Evolutionary conservation across 2,888 invertebrate genomes (phyloP).

Genomic region (Drosophila seclusa): DNA sequence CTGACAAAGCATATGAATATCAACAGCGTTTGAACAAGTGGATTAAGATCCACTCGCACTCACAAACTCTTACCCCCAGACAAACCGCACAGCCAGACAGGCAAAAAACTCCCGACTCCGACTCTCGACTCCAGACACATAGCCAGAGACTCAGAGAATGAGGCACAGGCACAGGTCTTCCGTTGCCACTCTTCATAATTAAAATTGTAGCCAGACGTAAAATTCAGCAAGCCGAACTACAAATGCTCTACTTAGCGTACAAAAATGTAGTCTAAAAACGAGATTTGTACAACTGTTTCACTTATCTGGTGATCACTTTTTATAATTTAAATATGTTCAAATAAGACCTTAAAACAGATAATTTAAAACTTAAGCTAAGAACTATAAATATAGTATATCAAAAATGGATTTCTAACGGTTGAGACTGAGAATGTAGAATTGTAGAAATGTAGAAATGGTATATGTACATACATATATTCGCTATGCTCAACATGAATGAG

Average conservation of each 20-base stretch:
- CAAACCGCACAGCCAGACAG: conserved; percentile 13
- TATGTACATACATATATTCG: conserved; percentile 4
- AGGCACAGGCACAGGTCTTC: conserved; percentile 16
- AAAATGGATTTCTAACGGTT: neutral
- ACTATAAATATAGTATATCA: neutral
- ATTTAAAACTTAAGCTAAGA: neutral
- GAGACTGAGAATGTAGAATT: neutral
- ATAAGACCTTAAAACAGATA: neutral
- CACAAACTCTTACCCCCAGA: conserved; percentile 15
- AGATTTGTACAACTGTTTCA: neutral
- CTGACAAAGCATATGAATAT: conserved; percentile 81
- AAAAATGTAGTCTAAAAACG: neutral
- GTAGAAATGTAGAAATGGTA: neutral
- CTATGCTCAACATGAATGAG: conserved; percentile 14
- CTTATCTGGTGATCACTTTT: neutral
- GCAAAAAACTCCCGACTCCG: conserved; percentile 11
- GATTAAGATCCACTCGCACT: conserved; percentile 60
- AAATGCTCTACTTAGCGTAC: neutral
- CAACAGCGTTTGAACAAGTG: conserved; percentile 80
- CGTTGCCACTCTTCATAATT: conserved; percentile 60
- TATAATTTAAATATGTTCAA: neutral
- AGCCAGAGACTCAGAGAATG: neutral
- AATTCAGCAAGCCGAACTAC: neutral
- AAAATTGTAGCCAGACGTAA: conserved; percentile 54
- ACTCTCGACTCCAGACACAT: conserved; percentile 4